Conservation (phyloP, 2,797 vertebrate species). For the Lagocephalus sceleratus region DNA sequence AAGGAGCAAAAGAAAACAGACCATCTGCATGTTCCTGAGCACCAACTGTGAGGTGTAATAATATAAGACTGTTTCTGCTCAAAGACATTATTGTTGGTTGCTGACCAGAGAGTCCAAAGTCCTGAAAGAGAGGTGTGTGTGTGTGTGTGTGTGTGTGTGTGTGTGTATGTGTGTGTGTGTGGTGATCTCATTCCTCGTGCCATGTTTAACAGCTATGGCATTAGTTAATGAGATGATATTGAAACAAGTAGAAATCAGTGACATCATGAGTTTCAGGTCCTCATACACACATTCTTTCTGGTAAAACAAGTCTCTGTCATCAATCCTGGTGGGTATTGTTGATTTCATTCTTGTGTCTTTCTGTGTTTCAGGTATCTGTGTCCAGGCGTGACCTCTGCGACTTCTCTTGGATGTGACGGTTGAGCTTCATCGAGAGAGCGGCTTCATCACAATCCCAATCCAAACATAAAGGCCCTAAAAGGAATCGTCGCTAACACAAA, state of each 20-base stretch:
- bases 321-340: conserved; percentile 33
- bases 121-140: conserved; percentile 45
- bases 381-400: conserved; percentile 41
- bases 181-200: conserved; percentile 33
- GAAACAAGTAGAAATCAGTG: conserved; percentile 33
- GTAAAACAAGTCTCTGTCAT: not conserved
- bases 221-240: no score
- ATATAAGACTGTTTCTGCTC: conserved; percentile 53
- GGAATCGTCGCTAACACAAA: not conserved
- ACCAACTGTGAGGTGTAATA: conserved; percentile 52
- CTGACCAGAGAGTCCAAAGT: conserved; percentile 45
- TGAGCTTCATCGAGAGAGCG: conserved; percentile 14
- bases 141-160: conserved; percentile 14
- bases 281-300: not conserved
- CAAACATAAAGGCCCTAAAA: not conserved
- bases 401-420: conserved; percentile 40
- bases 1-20: conserved; percentile 21
- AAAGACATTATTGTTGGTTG: conserved; percentile 57
- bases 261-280: not conserved
- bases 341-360: conserved; percentile 39
- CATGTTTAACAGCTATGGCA: conserved; percentile 25
- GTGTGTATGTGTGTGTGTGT: conserved; percentile 1
- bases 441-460: not conserved
- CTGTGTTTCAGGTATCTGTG: conserved; percentile 56
- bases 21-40: conserved; percentile 21